Evolutionary conservation across 2,113 vertebrate species (phyloP).

Genomic region (Phaethon lepturus): DNA sequence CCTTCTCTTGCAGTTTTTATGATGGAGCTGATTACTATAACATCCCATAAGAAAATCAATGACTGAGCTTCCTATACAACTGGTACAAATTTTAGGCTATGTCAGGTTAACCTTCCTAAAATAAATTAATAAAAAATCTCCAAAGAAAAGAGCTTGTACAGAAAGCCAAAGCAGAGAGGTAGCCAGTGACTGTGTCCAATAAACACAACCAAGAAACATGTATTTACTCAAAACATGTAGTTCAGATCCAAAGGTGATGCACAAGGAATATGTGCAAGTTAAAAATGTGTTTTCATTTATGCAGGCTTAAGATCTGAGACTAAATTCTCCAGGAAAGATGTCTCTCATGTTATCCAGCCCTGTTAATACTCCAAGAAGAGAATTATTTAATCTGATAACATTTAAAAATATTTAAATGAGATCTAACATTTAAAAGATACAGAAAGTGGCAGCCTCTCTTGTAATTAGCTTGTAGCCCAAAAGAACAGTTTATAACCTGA

Average conservation of each 20-base stretch:
- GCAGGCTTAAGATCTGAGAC: not conserved
- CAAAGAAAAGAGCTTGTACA: not conserved
- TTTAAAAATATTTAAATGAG: not conserved
- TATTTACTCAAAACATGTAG: not conserved
- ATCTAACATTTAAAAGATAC: not conserved
- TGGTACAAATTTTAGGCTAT: not conserved
- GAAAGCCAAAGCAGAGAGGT: not conserved
- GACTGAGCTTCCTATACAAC: not conserved
- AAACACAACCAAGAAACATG: not conserved
- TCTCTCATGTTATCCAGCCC: not conserved
- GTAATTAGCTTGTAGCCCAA: not conserved
- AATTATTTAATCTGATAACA: not conserved
- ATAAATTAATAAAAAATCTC: not conserved
- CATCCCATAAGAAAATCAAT: not conserved
- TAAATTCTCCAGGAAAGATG: not conserved
- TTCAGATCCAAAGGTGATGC: not conserved
- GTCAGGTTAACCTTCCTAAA: not conserved
- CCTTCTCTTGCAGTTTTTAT: not conserved
- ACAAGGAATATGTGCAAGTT: not conserved
- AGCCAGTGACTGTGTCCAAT: not conserved
- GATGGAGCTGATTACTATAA: not conserved
- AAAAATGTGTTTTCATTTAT: not conserved
- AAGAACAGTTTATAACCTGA: conserved; percentile 26
- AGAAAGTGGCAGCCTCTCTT: not conserved
- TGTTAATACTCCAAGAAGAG: not conserved